A percentile compares a stretch with the other conserved stretches of the same genome.
These are phyloP conservation scores for Phrynocephalus versicolor DNA, from an alignment of 2,113 vertebrate species.

Conservation along the genomic window DNA sequence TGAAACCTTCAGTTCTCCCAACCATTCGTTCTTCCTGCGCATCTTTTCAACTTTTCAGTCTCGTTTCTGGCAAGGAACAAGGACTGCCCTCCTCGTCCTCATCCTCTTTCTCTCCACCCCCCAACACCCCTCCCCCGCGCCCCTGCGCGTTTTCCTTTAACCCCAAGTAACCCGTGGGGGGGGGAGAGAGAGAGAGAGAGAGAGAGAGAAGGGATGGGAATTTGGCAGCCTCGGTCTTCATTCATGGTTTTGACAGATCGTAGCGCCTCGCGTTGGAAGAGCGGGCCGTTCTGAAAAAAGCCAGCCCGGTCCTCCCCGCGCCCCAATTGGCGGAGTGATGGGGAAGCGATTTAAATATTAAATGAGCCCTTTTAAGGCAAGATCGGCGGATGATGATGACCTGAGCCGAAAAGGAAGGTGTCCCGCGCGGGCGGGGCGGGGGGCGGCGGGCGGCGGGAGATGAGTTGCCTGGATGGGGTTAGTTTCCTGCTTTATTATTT, in stretches of 20 bases:
- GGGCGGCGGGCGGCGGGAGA: constrained; percentile 24
- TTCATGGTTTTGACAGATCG: constrained; percentile 57
- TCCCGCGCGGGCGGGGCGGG: background rate
- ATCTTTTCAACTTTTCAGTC: background rate
- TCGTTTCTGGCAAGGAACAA: background rate
- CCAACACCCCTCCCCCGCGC: no score
- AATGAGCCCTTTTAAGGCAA: constrained; percentile 33
- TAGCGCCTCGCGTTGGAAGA: background rate
- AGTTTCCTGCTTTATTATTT: constrained; percentile 53
- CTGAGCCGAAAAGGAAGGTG: constrained; percentile 13
- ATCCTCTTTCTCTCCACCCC: no score
- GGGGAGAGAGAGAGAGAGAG: no score
- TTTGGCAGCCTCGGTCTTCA: constrained; percentile 6
- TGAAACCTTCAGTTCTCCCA: background rate
- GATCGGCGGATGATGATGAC: constrained; percentile 7
- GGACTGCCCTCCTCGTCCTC: no score
- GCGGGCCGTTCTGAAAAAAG: background rate
- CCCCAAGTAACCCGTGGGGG: background rate
- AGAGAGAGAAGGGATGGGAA: background rate
- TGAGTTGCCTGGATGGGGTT: constrained; percentile 12
- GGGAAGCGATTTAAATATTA: constrained; percentile 5
- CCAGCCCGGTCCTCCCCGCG: background rate
- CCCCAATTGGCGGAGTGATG: background rate
- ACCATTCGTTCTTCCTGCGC: background rate
- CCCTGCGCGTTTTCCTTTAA: background rate